These are phyloP conservation scores for Archilochus colubris DNA, from an alignment of 2,113 vertebrate species.

Conservation along the genomic window DNA sequence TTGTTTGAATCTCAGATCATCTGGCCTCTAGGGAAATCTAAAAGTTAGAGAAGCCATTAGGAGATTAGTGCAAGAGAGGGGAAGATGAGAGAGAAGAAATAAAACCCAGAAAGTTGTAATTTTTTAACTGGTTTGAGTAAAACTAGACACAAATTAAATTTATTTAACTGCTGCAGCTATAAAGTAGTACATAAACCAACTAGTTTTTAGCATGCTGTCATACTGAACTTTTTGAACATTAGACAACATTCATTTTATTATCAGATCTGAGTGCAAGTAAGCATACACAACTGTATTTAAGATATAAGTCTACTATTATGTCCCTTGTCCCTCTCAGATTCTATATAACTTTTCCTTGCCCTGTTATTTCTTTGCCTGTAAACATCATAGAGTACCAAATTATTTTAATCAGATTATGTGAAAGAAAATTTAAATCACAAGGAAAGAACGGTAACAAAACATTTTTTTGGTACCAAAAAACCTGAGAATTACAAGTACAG, in stretches of 20 bases:
- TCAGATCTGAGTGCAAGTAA: conserved; percentile 4
- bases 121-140: conserved; percentile 12
- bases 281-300: conserved; percentile 4
- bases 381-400: not conserved
- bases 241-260: not conserved
- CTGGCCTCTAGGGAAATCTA: not conserved
- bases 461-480: not conserved
- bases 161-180: conserved; percentile 18
- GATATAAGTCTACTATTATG: not conserved
- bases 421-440: conserved; percentile 19
- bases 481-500: not conserved
- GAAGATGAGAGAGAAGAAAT: not conserved
- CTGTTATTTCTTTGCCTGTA: not conserved
- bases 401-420: not conserved
- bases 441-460: not conserved
- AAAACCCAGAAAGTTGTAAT: not conserved
- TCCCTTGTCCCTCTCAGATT: not conserved
- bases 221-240: conserved; percentile 53
- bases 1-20: not conserved
- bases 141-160: conserved; percentile 34
- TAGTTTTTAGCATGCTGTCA: conserved; percentile 53
- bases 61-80: not conserved
- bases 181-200: conserved; percentile 52
- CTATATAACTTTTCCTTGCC: not conserved
- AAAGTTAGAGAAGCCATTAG: not conserved